phyloP scores from a whole-genome alignment of 2,888 invertebrate genomes.

The Plebejus anna region DNA sequence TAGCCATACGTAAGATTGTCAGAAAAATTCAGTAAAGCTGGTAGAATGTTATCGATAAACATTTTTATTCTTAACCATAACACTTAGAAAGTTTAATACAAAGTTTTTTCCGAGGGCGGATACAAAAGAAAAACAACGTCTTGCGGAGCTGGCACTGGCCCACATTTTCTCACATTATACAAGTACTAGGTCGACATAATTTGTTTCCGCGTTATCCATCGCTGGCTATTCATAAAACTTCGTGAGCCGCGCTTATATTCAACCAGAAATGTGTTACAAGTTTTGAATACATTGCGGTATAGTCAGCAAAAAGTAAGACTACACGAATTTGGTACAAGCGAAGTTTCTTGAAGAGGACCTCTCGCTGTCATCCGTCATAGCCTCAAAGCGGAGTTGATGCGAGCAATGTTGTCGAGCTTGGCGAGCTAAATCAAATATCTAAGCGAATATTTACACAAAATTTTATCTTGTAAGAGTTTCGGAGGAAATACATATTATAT shows the following conservation, averaged over 20 bases:
- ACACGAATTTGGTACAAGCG: conserved; percentile 9
- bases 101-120: conserved; percentile 20
- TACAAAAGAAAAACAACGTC: conserved; percentile 26
- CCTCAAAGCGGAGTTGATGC: conserved; percentile 19
- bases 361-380: conserved; percentile 10
- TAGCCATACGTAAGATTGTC: background rate
- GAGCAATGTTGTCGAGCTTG: background rate
- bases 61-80: conserved; percentile 13
- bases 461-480: background rate
- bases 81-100: conserved; percentile 17
- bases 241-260: background rate
- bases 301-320: background rate
- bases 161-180: conserved; percentile 8
- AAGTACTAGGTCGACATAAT: background rate
- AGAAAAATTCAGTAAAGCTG: background rate
- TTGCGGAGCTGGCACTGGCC: conserved; percentile 22
- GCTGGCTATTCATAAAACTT: background rate
- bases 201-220: background rate
- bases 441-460: background rate
- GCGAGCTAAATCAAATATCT: background rate
- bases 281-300: background rate
- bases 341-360: conserved; percentile 21
- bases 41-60: conserved; percentile 18
- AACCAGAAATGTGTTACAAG: background rate
- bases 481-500: too few species aligned